Evolutionary conservation across 2,113 vertebrate species (phyloP).

Genomic region (Aptenodytes patagonicus): DNA sequence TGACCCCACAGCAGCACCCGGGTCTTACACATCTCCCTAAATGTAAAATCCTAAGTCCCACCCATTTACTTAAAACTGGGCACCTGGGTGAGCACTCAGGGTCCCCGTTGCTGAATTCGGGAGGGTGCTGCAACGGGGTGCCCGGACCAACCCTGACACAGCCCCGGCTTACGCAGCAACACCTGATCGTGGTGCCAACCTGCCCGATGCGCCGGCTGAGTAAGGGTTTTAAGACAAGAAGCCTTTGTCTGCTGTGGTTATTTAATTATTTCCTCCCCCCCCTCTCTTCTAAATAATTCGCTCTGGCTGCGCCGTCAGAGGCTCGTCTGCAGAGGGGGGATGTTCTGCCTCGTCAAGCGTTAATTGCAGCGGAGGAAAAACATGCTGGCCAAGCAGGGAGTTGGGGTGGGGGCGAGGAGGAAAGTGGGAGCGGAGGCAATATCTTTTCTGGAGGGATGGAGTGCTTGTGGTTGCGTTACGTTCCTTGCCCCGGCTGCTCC

Average conservation of each 20-base stretch:
- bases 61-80: background rate
- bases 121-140: background rate
- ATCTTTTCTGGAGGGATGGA: conserved; percentile 30
- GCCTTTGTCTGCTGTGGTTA: conserved; percentile 3
- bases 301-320: background rate
- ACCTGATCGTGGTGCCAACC: background rate
- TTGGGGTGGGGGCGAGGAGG: background rate
- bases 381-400: conserved; percentile 63
- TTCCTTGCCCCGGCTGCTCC: background rate
- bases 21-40: background rate
- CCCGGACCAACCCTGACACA: background rate
- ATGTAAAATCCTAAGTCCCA: background rate
- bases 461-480: accelerated
- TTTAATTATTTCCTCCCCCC: background rate
- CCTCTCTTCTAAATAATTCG: background rate
- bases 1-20: accelerated
- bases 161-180: background rate
- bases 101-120: background rate
- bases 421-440: conserved; percentile 63
- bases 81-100: background rate
- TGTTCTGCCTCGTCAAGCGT: background rate
- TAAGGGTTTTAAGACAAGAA: background rate
- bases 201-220: background rate
- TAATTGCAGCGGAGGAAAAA: conserved; percentile 47
- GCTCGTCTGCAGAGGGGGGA: background rate